Conservation (phyloP, 37 sponge, comb jelly and placozoan species). For the Spongia lamella region DNA sequence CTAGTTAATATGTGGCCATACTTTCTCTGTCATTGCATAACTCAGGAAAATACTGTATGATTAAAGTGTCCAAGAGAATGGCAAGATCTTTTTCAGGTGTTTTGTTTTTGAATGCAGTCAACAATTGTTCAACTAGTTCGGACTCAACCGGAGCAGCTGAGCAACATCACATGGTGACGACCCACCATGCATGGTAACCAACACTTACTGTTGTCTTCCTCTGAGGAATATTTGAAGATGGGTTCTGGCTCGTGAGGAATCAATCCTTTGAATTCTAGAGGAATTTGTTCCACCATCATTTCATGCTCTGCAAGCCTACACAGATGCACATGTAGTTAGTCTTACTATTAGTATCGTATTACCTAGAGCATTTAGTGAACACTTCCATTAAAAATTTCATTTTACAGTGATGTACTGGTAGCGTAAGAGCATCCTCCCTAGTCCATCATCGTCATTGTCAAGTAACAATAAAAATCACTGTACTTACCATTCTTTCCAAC, state of each 20-base stretch:
- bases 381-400: constrained; percentile 59
- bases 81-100: background rate
- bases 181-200: background rate
- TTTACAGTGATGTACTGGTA: constrained; percentile 35
- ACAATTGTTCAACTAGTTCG: background rate
- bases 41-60: constrained; percentile 6
- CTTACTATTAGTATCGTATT: background rate
- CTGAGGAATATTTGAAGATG: constrained; percentile 50
- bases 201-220: constrained; percentile 21
- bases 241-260: constrained; percentile 63
- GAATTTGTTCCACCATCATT: constrained; percentile 63
- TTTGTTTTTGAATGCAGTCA: constrained; percentile 3
- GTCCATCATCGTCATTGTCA: too few species aligned
- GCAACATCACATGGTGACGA: background rate
- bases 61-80: background rate
- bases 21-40: constrained; percentile 20
- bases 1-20: background rate
- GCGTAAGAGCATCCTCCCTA: background rate
- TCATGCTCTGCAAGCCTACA: constrained; percentile 69
- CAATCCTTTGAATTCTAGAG: constrained; percentile 37
- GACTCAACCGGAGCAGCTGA: background rate
- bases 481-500: constrained; percentile 82
- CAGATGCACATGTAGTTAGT: background rate
- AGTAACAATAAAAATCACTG: background rate
- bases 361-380: constrained; percentile 68